phyloP scores from a whole-genome alignment of 2,797 vertebrate species.

The Artibeus jamaicensis region DNA sequence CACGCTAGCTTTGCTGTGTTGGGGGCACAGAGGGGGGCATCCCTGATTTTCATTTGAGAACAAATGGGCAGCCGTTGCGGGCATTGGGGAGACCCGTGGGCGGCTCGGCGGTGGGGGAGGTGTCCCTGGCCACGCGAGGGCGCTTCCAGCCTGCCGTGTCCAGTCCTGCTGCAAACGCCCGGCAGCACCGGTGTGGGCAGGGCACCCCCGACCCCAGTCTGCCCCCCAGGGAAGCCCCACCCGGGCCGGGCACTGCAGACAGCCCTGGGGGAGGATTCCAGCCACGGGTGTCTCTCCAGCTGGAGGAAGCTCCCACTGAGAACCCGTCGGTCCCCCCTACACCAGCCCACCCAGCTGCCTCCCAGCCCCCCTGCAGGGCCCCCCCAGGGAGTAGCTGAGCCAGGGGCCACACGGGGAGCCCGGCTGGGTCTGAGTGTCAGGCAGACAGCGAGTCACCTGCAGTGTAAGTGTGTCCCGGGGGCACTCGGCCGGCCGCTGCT shows the following conservation, averaged over 20 bases:
- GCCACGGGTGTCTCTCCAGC: fast-evolving
- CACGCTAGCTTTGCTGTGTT: background rate
- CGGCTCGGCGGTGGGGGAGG: background rate
- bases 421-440: background rate
- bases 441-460: fast-evolving
- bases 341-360: background rate
- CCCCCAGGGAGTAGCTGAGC: background rate
- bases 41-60: background rate
- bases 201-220: no score
- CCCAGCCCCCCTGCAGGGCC: fast-evolving
- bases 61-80: fast-evolving
- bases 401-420: fast-evolving
- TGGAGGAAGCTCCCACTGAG: background rate
- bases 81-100: background rate
- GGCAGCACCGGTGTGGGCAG: no score
- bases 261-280: background rate
- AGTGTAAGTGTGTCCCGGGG: background rate
- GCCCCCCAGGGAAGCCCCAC: no score
- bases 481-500: fast-evolving
- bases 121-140: fast-evolving
- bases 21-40: background rate
- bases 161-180: fast-evolving
- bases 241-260: fast-evolving
- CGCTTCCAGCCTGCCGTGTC: fast-evolving
- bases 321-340: fast-evolving